phyloP scores from a whole-genome alignment of 2,113 vertebrate genomes.

The Gila orcuttii region DNA sequence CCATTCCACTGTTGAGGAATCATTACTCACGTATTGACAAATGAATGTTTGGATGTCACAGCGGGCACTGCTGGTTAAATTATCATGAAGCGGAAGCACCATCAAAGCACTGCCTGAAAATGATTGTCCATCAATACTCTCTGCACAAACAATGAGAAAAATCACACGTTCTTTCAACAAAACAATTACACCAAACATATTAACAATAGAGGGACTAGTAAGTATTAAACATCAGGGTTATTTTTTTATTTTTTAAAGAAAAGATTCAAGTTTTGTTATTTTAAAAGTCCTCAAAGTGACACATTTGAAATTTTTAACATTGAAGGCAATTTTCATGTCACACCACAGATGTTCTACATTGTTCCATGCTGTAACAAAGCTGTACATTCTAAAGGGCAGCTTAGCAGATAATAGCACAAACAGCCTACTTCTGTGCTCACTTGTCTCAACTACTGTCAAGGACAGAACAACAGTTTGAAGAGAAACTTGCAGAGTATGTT shows the following conservation, averaged over 20 bases:
- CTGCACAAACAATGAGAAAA: not conserved
- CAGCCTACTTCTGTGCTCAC: not conserved
- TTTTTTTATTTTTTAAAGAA: not conserved
- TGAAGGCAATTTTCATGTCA: not conserved
- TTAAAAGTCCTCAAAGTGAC: not conserved
- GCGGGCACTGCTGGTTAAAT: not conserved
- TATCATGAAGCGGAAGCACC: not conserved
- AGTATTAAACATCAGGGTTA: not conserved
- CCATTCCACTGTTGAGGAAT: not conserved
- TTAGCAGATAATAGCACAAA: too few species aligned
- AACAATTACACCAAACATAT: not conserved
- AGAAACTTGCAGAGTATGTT: too few species aligned
- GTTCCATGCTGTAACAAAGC: too few species aligned
- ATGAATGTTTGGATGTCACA: not conserved
- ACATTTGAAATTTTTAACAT: not conserved
- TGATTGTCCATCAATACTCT: not conserved
- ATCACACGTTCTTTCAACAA: not conserved
- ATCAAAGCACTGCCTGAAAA: conserved; percentile 4
- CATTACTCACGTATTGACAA: conserved; percentile 9
- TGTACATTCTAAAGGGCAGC: too few species aligned
- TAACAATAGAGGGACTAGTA: not conserved
- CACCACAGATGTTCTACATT: not conserved
- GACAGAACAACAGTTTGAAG: not conserved
- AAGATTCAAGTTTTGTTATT: not conserved
- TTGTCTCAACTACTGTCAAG: not conserved